phyloP scores from a whole-genome alignment of 1,140 invertebrate genomes.

The Sipha flava region DNA sequence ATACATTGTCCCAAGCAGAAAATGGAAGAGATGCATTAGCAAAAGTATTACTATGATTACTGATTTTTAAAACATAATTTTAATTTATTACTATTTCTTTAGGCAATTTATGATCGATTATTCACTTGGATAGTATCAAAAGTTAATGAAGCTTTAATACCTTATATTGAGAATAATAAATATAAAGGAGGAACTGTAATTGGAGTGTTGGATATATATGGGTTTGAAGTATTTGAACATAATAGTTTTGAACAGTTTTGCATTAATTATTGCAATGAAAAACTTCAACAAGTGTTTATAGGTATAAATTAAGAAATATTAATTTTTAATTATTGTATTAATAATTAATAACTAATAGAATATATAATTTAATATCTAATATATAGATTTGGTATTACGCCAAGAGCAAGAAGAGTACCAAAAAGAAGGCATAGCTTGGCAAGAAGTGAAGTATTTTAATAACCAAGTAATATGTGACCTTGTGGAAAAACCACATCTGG shows the following conservation, averaged over 20 bases:
- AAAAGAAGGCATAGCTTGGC: slow-evolving; percentile 85
- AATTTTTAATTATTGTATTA: no score
- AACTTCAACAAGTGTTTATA: slow-evolving; percentile 92
- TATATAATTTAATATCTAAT: slow-evolving; percentile 33
- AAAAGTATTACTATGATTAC: slow-evolving; percentile 55
- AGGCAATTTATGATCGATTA: slow-evolving; percentile 82
- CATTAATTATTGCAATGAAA: slow-evolving; percentile 97
- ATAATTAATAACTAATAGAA: neutral
- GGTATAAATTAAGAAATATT: slow-evolving; percentile 50
- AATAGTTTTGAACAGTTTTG: slow-evolving; percentile 96
- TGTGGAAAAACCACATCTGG: slow-evolving; percentile 80
- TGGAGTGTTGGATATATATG: slow-evolving; percentile 93
- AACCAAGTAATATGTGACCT: slow-evolving; percentile 91
- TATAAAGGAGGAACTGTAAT: slow-evolving; percentile 73
- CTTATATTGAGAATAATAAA: slow-evolving; percentile 40
- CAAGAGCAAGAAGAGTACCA: slow-evolving; percentile 94
- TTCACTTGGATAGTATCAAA: slow-evolving; percentile 86
- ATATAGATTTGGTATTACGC: slow-evolving; percentile 79
- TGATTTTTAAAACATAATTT: neutral
- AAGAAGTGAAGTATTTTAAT: slow-evolving; percentile 84
- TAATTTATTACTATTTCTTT: slow-evolving; percentile 39
- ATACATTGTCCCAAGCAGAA: slow-evolving; percentile 72
- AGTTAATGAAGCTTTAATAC: slow-evolving; percentile 74
- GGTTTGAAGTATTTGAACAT: slow-evolving; percentile 92
- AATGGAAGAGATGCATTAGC: slow-evolving; percentile 89